Base-by-base conservation (phyloP, 1,140 invertebrate genomes). In the Tetramorium alpestre region DNA sequence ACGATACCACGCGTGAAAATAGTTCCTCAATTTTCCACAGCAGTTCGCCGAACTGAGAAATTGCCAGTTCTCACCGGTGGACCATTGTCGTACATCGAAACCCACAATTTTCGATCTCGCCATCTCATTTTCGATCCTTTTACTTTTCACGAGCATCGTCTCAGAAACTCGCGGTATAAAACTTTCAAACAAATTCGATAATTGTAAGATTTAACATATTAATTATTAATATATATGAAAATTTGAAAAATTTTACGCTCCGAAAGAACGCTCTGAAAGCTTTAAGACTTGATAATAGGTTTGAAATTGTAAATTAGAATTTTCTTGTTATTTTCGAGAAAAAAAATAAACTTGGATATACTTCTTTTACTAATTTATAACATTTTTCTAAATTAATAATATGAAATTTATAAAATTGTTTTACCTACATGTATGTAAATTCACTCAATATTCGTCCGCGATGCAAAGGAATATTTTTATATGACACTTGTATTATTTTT, bases 1-100 rank as follows among this genome's bases (percentile, higher is more conserved):
- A 92, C 92, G 41, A 85, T 93, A 92, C 80, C 69, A 58, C 47
- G 86, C 56, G 62, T 77, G 91, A 89, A 92, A 93, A 93, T 93
- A 93, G 92, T 94, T 94, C 90, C 91, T 89, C 90, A 92, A 93
- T 94, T 93, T 92, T 91, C 90, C 85, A 47, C 62, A 77, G 70
- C 75, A 89, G 88, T 90, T 87, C 85, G 75, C 64, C 81, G 88
- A 70, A 67, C 88, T 88, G 93, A 93, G 88, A 88, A 91, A 93
- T 91, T 90, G 93, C 90, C 76, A 87, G 86, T 85, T 85, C 85
- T 91, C 72, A 86, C 60, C 69, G 80, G 70, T 44, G 81, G 78
- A 76, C 89, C 75, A 90, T 90, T 90, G 89, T 90, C 81, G 86
- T 86, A 90, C 56, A 62, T 65, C 62, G 56, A 88, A 76, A 88